phyloP scores from a whole-genome alignment of 2,888 invertebrate genomes.

The Melinaea menophilus region DNA sequence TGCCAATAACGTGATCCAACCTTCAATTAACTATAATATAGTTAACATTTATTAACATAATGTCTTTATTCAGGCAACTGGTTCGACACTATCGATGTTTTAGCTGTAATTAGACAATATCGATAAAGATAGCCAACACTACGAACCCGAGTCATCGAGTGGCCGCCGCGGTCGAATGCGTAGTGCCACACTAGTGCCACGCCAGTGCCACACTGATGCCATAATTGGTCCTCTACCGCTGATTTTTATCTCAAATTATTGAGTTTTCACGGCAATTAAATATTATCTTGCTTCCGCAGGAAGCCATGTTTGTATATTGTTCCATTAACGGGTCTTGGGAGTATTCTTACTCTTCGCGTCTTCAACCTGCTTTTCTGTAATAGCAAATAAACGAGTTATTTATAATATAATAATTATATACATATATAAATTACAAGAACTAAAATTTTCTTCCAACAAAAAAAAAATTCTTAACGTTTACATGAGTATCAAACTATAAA shows the following conservation, averaged over 20 bases:
- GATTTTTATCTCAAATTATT: slow-evolving; percentile 76
- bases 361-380: too few relatives aligned
- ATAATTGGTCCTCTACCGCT: slow-evolving; percentile 69
- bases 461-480: too few relatives aligned
- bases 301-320: slow-evolving; percentile 53
- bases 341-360: neutral
- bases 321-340: slow-evolving; percentile 34
- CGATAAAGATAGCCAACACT: slow-evolving; percentile 40
- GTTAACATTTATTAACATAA: neutral
- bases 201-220: slow-evolving; percentile 42
- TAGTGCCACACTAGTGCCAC: slow-evolving; percentile 47
- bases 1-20: too few relatives aligned
- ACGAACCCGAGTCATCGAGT: slow-evolving; percentile 36
- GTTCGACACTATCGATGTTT: slow-evolving; percentile 22
- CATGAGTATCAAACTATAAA: too few relatives aligned
- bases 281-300: slow-evolving; percentile 70
- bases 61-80: neutral
- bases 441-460: too few relatives aligned
- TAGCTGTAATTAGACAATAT: slow-evolving; percentile 18
- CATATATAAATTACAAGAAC: too few relatives aligned
- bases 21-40: neutral
- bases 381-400: too few relatives aligned
- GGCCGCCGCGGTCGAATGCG: slow-evolving; percentile 53
- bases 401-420: too few relatives aligned
- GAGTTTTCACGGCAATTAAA: slow-evolving; percentile 77